Evolutionary conservation across 2,888 invertebrate genomes (phyloP).

Genomic region (Ectobius pallidus): DNA sequence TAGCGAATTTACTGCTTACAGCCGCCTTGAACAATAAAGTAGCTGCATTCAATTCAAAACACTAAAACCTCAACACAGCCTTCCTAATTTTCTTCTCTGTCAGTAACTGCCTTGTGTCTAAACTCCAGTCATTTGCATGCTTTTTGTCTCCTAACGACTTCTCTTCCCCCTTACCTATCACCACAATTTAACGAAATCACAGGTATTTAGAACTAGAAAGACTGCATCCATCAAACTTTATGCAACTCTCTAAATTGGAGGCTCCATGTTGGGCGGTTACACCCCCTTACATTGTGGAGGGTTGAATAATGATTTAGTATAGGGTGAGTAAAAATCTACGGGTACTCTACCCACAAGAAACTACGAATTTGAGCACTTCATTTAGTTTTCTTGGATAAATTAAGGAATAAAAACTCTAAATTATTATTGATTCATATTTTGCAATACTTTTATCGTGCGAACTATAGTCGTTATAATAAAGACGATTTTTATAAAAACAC

Average conservation of each 20-base stretch:
- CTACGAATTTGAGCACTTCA: too few relatives aligned
- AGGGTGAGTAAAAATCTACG: background rate
- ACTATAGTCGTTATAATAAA: too few relatives aligned
- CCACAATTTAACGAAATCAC: background rate
- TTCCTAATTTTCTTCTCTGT: background rate
- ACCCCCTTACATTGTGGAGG: background rate
- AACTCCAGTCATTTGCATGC: background rate
- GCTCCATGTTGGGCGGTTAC: background rate
- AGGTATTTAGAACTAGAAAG: background rate
- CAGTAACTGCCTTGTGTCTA: background rate
- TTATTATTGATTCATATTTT: too few relatives aligned
- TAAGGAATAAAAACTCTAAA: too few relatives aligned
- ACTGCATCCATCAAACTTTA: background rate
- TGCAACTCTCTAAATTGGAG: background rate
- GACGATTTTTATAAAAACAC: too few relatives aligned
- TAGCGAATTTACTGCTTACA: too few relatives aligned
- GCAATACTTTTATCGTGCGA: too few relatives aligned
- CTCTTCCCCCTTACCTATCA: background rate
- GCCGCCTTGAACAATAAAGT: too few relatives aligned
- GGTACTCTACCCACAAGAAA: too few relatives aligned
- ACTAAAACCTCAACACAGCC: background rate
- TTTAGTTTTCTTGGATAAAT: too few relatives aligned
- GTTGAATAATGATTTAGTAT: background rate
- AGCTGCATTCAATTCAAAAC: background rate
- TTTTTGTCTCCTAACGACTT: background rate